Conservation (phyloP, 2,113 vertebrate genomes). For the Aramus guarauna region DNA sequence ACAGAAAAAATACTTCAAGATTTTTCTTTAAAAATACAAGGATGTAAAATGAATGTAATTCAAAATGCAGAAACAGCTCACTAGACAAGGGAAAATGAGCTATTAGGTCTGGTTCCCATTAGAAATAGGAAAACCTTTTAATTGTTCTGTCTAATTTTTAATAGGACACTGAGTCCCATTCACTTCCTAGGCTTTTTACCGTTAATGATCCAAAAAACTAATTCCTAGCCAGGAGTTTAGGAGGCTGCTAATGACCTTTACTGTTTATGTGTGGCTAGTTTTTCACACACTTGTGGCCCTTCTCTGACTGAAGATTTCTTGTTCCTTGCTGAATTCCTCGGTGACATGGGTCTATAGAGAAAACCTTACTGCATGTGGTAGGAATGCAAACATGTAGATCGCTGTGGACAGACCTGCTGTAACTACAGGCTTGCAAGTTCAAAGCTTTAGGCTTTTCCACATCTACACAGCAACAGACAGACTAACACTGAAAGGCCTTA, state of each 20-base stretch:
- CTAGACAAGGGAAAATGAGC: background rate
- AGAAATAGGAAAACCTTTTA: conserved; percentile 15
- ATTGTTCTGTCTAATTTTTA: conserved; percentile 60
- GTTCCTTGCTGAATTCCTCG: conserved; percentile 67
- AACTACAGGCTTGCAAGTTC: conserved; percentile 48
- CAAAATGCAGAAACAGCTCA: conserved; percentile 4
- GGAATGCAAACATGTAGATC: conserved; percentile 56
- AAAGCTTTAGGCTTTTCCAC: conserved; percentile 47
- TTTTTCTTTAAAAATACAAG: background rate
- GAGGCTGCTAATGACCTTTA: conserved; percentile 57
- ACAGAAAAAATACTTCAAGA: background rate
- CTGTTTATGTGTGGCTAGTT: background rate
- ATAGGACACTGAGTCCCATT: conserved; percentile 23
- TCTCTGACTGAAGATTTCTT: conserved; percentile 69
- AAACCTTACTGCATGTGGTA: conserved; percentile 56
- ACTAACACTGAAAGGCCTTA: background rate
- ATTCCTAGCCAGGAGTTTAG: conserved; percentile 31
- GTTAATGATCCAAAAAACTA: conserved; percentile 46
- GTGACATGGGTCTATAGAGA: conserved; percentile 50
- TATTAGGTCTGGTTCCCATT: conserved; percentile 14
- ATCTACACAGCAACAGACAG: background rate
- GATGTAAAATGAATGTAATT: background rate
- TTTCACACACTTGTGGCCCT: conserved; percentile 38
- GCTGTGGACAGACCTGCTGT: conserved; percentile 57
- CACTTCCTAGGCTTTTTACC: conserved; percentile 25